Base-by-base conservation (phyloP, 2,797 vertebrate genomes). In the Sphenopsis melanotis region DNA sequence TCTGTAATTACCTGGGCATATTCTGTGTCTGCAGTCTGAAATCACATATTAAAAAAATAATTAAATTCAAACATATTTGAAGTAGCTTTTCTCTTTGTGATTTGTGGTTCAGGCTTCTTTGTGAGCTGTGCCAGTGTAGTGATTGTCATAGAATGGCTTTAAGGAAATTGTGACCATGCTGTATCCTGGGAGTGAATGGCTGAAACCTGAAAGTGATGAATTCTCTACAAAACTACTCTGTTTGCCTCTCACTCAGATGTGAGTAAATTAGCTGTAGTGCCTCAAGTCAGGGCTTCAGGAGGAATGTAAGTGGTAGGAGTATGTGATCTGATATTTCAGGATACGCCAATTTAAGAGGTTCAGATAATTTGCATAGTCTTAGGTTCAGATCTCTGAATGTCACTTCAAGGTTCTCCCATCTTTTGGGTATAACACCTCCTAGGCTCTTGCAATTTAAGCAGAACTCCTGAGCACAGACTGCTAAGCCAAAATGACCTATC, bases 401-500 rank as follows among this genome's bases (percentile, higher is more conserved):
- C 59, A 26, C 10, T 47, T 71, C 13, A n/a, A 5, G 50, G 21
- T 71, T 89, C 46, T 83, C 65, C 76, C 4, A 2, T 44, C 9
- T 52, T 93, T 79, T 56, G 41, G 65, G 7, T 86, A 4, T 23
- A 78, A 19, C 27, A 15, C 42, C 65, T 74, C 59, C 60, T 66
- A 56, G 69, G 30, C 10, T 2, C 52, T 60, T 81, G 59, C 30
- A 87, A 30, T 86, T 92, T 65, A 70, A 87, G 89, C 55, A 83
- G 68, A 84, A 75, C 65, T 65, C 52, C 19, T 80, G 36, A 56
- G 57, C 27, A 49, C 44, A n/a, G 76, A 22, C 36, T 86, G 19
- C 65, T 86, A 90, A 68, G 32, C 61, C 82, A 80, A 89, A 93
- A 34, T 94, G 93, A 74, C 77, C 86, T 94, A 63, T 47, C 52